Percentiles rank a stretch among this genome's conserved stretches.
These are phyloP conservation scores for Dasypogon diadema DNA, from an alignment of 2,888 invertebrate genomes.

Conservation along the genomic window DNA sequence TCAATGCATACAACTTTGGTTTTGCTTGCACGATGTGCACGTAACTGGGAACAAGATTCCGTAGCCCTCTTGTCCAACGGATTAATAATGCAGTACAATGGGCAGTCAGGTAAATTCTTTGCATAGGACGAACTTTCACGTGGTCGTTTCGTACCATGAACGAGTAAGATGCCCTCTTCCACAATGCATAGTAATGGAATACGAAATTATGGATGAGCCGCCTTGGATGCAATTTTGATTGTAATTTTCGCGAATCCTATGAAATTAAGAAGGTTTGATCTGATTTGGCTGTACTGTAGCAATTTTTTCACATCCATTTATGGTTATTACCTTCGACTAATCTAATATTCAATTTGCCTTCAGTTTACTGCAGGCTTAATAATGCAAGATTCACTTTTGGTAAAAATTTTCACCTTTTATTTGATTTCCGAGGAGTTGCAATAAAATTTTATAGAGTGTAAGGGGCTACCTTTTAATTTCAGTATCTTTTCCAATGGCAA, in stretches of 20 bases:
- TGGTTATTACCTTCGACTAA: not conserved
- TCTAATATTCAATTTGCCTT: constrained; percentile 2
- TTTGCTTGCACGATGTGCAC: constrained; percentile 39
- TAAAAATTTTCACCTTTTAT: constrained; percentile 10
- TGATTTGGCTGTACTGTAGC: no score
- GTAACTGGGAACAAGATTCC: constrained; percentile 6
- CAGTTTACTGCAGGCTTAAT: not conserved
- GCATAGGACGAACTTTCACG: not conserved
- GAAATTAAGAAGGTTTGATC: no score
- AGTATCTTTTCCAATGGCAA: not conserved
- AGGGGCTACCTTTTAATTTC: not conserved
- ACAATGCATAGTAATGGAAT: not conserved
- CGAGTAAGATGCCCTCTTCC: not conserved
- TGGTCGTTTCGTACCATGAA: not conserved
- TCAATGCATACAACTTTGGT: constrained; percentile 28
- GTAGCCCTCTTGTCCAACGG: constrained; percentile 8
- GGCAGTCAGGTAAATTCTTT: not conserved
- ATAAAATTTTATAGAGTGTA: no score
- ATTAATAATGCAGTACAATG: constrained; percentile 24
- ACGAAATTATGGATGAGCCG: constrained; percentile 23
- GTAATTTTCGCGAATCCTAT: not conserved
- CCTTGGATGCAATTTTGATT: constrained; percentile 16
- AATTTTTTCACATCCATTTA: not conserved
- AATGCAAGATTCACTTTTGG: not conserved
- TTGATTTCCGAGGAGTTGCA: not conserved